Base-by-base conservation (phyloP, 92 coral and sea anemone species). In the Desmophyllum pertusum region DNA sequence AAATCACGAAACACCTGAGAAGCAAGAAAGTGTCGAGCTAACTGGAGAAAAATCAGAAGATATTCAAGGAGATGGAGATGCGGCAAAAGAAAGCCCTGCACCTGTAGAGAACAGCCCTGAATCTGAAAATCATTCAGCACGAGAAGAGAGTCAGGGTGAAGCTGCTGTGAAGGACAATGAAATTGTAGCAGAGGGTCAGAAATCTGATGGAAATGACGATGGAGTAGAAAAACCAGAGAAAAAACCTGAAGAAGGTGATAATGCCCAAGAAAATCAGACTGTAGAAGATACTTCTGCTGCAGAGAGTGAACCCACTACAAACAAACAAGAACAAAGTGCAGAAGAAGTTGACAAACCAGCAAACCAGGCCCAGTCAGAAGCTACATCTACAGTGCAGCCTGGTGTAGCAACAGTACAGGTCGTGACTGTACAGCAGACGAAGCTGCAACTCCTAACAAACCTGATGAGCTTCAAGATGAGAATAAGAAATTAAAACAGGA, bases 401-500 rank as follows among this genome's bases (percentile, higher is more conserved):
- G 81, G 42, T 17, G 69, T 27, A 57, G 14, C 78, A 31, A 36
- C 79, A 38, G 15, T 37, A 51, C 79, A 53, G 25, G 43, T 36
- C 51, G 85, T n/a, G 19, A 5, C 46, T 14, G 46, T 36, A 37
- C 77, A n/a, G n/a, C 77, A 51, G 25, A 73, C 1, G 70, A 51
- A 11, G 69, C 45, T n/a, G 50, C 80, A 10, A 4, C 61, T 6
- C 17, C 8, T 5, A 30, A 23, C n/a, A 23, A 48, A 23, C 57
- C 76, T 11, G 92, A 75, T 42, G 83, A 46, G 63, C n/a, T 89
- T 61, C 77, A 57, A 25, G 84, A 51, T 11, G 87, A 89, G 70
- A 89, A 89, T 66, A 81, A 25, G 51, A 69, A 80, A 33, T 69
- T 89, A 1, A 89, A 81, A 65, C 85, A 87, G 48, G 93, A 89